These are phyloP conservation scores for Ondatra zibethicus DNA, from an alignment of 2,113 vertebrate genomes.

Conservation along the genomic window DNA sequence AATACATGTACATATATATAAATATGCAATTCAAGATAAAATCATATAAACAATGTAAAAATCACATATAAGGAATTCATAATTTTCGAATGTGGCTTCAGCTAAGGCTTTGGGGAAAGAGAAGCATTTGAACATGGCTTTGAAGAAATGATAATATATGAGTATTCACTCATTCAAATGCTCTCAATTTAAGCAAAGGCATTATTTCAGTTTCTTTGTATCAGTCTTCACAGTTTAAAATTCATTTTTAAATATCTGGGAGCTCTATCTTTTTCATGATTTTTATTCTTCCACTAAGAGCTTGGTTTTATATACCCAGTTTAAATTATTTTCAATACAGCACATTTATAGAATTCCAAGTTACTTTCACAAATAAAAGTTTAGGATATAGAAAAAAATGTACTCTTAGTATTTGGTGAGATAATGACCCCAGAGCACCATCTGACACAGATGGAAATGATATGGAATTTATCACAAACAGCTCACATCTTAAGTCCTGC, in stretches of 20 bases:
- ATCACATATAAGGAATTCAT: not conserved
- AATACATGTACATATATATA: not conserved
- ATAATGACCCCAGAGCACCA: not conserved
- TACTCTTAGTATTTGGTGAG: not conserved
- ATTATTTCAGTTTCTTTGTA: not conserved
- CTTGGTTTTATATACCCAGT: not conserved
- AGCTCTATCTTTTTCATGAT: not conserved
- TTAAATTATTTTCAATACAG: not conserved
- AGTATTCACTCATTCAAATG: not conserved
- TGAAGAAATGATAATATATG: not conserved
- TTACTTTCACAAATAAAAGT: not conserved
- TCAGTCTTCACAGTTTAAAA: not conserved
- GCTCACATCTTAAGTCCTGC: not conserved
- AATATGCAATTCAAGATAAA: not conserved
- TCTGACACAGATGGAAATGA: not conserved
- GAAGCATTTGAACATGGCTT: not conserved
- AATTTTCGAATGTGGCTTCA: not conserved
- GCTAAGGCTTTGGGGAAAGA: too few relatives aligned
- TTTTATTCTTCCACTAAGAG: not conserved
- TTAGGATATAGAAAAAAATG: not conserved
- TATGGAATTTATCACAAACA: not conserved
- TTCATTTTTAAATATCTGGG: not conserved
- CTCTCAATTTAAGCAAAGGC: not conserved
- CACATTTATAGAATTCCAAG: not conserved
- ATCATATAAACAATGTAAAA: not conserved